Evolutionary conservation across 23 tunicate species (phyloP).

Genomic region (Trididemnum miniatum): DNA sequence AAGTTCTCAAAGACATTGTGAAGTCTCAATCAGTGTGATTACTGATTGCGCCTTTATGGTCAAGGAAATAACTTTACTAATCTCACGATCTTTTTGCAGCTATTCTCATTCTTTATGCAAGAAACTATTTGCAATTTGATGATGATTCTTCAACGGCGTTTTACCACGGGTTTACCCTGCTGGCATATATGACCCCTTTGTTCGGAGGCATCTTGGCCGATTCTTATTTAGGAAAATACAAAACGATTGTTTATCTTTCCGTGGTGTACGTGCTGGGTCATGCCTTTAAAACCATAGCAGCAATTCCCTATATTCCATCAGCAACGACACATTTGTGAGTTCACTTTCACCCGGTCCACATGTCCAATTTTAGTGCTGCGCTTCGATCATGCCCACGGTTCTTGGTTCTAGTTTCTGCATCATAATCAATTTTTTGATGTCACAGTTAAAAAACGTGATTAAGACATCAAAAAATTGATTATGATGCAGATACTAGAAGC

Average conservation of each 20-base stretch:
- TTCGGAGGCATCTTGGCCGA: conserved; percentile 93
- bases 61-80: neutral
- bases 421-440: too few species aligned
- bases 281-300: conserved; percentile 60
- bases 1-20: too few species aligned
- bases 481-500: too few species aligned
- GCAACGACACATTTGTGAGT: conserved; percentile 68
- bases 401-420: too few species aligned
- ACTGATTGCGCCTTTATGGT: too few species aligned
- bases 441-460: too few species aligned
- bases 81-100: conserved; percentile 58
- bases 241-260: conserved; percentile 70
- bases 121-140: conserved; percentile 66
- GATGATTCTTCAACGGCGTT: conserved; percentile 76
- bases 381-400: too few species aligned
- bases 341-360: too few species aligned
- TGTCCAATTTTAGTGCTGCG: too few species aligned
- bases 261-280: conserved; percentile 74
- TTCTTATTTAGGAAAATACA: conserved; percentile 88
- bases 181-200: conserved; percentile 86
- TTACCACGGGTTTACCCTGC: conserved; percentile 78
- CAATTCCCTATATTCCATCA: conserved; percentile 70
- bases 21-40: too few species aligned
- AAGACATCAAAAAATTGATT: too few species aligned
- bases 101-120: conserved; percentile 64